These are phyloP conservation scores for Lasioglossum calceatum DNA, from an alignment of 2,888 invertebrate genomes.

Conservation along the genomic window DNA sequence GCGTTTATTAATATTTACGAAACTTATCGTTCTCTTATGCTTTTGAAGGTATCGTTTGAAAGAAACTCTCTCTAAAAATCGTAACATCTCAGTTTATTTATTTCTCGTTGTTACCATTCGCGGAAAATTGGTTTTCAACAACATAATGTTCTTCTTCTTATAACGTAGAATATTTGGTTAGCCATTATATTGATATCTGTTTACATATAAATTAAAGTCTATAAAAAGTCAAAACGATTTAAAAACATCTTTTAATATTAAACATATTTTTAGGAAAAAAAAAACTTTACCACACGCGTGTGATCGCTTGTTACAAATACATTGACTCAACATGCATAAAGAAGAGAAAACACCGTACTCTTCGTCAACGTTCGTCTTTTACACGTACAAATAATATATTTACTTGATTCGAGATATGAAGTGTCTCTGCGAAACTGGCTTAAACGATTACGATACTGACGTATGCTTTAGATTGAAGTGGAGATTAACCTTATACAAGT, in stretches of 20 bases:
- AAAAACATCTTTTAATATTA: constrained; percentile 18
- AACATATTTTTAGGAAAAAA: constrained; percentile 16
- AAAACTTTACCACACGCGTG: constrained; percentile 8
- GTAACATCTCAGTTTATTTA: constrained; percentile 29
- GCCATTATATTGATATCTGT: constrained; percentile 59
- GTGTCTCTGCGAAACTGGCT: constrained; percentile 30
- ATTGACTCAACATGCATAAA: constrained; percentile 33
- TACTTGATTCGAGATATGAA: constrained; percentile 23
- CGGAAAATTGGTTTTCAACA: constrained; percentile 14
- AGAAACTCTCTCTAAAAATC: constrained; percentile 29
- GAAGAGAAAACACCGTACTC: constrained; percentile 21
- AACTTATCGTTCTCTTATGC: neutral
- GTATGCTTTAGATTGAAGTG: constrained; percentile 33
- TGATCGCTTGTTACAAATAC: constrained; percentile 9
- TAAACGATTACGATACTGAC: constrained; percentile 10
- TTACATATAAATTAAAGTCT: constrained; percentile 55
- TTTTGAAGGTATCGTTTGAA: constrained; percentile 16
- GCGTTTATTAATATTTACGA: constrained; percentile 24
- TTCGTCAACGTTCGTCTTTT: constrained; percentile 16
- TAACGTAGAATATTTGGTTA: constrained; percentile 75
- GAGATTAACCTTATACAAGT: constrained; percentile 37
- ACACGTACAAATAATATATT: constrained; percentile 48
- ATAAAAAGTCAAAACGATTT: constrained; percentile 27
- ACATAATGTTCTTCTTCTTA: constrained; percentile 48
- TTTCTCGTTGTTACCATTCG: constrained; percentile 14